Conservation (phyloP, 2,113 vertebrate genomes). For the Ondatra zibethicus region DNA sequence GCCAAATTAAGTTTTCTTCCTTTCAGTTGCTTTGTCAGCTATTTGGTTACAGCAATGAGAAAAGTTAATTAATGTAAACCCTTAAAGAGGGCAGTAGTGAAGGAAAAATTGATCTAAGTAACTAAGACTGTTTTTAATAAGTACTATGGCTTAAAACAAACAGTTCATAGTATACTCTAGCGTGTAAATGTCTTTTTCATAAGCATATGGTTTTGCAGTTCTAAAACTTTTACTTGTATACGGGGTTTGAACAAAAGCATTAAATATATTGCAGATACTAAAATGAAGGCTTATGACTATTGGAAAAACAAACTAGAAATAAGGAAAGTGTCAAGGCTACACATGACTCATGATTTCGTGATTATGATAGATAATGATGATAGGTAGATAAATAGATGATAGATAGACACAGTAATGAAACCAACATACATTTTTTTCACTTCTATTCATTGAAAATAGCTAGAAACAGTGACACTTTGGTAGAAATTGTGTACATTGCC, state of each 20-base stretch:
- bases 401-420: neutral
- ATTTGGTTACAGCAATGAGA: neutral
- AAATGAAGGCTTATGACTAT: neutral
- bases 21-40: neutral
- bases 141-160: neutral
- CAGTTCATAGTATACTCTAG: neutral
- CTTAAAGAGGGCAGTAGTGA: neutral
- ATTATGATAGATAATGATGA: neutral
- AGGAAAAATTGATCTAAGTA: neutral
- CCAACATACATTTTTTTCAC: neutral
- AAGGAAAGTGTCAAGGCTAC: neutral
- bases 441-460: neutral
- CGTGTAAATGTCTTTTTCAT: neutral
- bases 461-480: neutral
- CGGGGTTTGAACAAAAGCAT: neutral
- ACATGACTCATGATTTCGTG: constrained; percentile 15
- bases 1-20: neutral
- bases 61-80: no score
- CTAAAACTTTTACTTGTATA: constrained; percentile 20
- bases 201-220: neutral
- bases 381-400: no score
- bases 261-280: constrained; percentile 6
- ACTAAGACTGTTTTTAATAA: neutral
- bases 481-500: neutral
- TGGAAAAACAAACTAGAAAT: neutral